phyloP scores from a whole-genome alignment of 2,113 vertebrate species.

The Serilophus lunatus region DNA sequence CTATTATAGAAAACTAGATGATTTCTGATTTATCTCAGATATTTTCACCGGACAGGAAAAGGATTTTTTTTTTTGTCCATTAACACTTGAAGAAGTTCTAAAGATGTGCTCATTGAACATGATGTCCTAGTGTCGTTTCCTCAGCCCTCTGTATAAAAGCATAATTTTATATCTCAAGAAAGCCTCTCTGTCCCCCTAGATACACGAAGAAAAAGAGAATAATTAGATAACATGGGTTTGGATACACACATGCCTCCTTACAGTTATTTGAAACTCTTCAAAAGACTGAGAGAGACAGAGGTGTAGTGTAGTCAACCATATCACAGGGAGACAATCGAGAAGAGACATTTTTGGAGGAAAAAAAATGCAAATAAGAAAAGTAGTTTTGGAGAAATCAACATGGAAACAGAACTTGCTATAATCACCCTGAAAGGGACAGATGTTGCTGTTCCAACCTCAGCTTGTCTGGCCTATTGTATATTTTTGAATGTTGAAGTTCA shows the following conservation, averaged over 20 bases:
- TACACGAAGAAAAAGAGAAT: background rate
- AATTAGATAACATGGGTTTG: background rate
- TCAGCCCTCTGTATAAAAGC: background rate
- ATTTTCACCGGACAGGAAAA: background rate
- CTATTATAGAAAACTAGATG: conserved; percentile 2
- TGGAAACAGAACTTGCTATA: conserved; percentile 55
- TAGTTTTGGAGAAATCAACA: conserved; percentile 55
- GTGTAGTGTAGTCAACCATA: background rate
- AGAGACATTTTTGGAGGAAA: conserved; percentile 51
- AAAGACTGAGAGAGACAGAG: background rate
- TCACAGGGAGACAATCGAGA: conserved; percentile 17
- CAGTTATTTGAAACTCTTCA: conserved; percentile 16
- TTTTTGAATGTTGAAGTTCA: conserved; percentile 51
- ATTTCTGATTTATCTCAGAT: conserved; percentile 1
- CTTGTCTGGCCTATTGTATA: conserved; percentile 61
- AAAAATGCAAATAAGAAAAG: conserved; percentile 29
- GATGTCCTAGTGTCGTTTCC: background rate
- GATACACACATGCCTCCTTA: background rate
- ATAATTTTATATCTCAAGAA: background rate
- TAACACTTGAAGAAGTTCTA: background rate
- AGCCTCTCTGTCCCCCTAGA: background rate
- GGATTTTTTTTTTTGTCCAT: background rate
- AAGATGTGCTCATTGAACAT: background rate
- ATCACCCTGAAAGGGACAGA: conserved; percentile 60
- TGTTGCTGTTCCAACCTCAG: conserved; percentile 54